Percentiles rank a stretch among this genome's conserved stretches.
These are phyloP conservation scores for Eolophus roseicapilla DNA, from an alignment of 2,113 vertebrate genomes.

Conservation along the genomic window DNA sequence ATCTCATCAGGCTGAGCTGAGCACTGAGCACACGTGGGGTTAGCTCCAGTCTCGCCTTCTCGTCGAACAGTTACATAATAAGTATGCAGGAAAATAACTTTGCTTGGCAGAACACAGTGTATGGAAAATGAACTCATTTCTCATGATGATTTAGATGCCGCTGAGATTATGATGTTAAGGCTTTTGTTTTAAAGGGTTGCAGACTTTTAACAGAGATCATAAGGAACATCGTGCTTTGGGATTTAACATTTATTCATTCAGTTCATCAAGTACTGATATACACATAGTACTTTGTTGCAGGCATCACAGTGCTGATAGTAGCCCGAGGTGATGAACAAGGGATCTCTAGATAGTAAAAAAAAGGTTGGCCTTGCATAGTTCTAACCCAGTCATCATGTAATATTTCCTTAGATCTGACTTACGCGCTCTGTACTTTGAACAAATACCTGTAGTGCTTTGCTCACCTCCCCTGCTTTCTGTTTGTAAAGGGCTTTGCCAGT, in stretches of 20 bases:
- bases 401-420: conserved; percentile 35
- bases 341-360: conserved; percentile 37
- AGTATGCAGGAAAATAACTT: not conserved
- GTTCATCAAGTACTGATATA: conserved; percentile 30
- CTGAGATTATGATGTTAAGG: conserved; percentile 1
- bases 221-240: conserved; percentile 15
- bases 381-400: not conserved
- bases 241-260: conserved; percentile 50
- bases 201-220: conserved; percentile 37
- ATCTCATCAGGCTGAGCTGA: not conserved
- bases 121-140: conserved; percentile 6
- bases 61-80: not conserved
- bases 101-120: conserved; percentile 23
- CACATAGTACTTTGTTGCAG: conserved; percentile 51
- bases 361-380: not conserved
- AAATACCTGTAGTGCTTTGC: not conserved
- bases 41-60: not conserved
- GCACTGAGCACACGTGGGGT: not conserved
- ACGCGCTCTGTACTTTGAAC: conserved; percentile 22
- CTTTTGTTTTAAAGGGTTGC: conserved; percentile 46
- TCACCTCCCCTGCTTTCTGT: conserved; percentile 10
- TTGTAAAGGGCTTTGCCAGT: conserved; percentile 14
- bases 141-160: conserved; percentile 22
- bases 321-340: conserved; percentile 36
- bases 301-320: conserved; percentile 23